A percentile compares a stretch with the other conserved stretches of the same genome.
These are phyloP conservation scores for Corvus hawaiiensis DNA, from an alignment of 2,113 vertebrate genomes.

Conservation along the genomic window DNA sequence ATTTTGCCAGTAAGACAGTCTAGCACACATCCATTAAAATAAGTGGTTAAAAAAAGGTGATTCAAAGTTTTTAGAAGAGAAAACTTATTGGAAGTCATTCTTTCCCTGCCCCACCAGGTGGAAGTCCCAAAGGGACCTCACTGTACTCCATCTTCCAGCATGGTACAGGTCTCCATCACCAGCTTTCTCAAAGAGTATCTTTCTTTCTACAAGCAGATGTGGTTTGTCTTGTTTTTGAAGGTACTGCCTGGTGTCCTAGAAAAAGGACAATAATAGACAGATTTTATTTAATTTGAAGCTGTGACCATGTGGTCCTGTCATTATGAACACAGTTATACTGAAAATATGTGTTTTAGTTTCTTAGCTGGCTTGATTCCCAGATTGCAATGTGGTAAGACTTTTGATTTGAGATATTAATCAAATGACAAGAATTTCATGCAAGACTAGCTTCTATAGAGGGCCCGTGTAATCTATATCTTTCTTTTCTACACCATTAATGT, in stretches of 20 bases:
- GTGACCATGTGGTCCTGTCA: constrained; percentile 31
- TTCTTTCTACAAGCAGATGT: background rate
- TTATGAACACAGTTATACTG: constrained; percentile 31
- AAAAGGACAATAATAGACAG: background rate
- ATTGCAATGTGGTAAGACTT: constrained; percentile 50
- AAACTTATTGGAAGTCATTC: background rate
- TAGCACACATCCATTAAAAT: background rate
- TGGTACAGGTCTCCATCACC: background rate
- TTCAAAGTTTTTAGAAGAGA: background rate
- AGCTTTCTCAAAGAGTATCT: background rate
- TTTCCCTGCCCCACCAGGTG: background rate
- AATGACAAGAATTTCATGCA: constrained; percentile 31
- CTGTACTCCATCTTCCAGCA: background rate
- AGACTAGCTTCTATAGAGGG: constrained; percentile 17
- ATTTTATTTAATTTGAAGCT: constrained; percentile 38
- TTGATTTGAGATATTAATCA: constrained; percentile 59
- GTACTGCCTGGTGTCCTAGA: background rate
- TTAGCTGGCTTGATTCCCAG: constrained; percentile 52
- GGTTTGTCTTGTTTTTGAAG: background rate
- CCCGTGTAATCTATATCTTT: constrained; percentile 39
- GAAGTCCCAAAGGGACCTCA: background rate
- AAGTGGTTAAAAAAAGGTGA: background rate
- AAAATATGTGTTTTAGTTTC: constrained; percentile 51
- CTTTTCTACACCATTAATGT: constrained; percentile 53
- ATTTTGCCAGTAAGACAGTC: background rate